phyloP scores from a whole-genome alignment of 2,888 invertebrate species.

The Stegophylla sp. region DNA sequence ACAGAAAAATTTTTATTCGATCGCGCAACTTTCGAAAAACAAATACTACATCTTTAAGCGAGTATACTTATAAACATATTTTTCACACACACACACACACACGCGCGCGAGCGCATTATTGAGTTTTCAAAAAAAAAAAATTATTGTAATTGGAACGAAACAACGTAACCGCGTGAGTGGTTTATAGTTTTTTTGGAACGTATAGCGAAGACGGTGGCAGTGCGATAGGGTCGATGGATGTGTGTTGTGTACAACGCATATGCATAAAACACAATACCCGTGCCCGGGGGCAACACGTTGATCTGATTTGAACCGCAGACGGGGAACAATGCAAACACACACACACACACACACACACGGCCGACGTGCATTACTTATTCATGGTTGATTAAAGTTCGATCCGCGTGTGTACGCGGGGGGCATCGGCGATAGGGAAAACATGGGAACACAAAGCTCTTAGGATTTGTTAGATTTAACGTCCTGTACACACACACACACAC shows the following conservation, averaged over 20 bases:
- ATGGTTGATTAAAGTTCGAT: constrained; percentile 59
- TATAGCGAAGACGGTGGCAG: neutral
- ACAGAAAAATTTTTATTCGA: constrained; percentile 71
- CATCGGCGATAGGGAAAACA: constrained; percentile 5
- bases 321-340: constrained; percentile 57
- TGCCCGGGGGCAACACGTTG: constrained; percentile 45
- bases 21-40: constrained; percentile 70
- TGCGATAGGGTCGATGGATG: constrained; percentile 3
- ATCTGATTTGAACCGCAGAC: constrained; percentile 57
- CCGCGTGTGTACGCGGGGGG: neutral
- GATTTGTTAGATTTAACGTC: constrained; percentile 40
- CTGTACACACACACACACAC: neutral
- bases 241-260: neutral
- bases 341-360: constrained; percentile 38
- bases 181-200: constrained; percentile 4
- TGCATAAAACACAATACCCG: constrained; percentile 27
- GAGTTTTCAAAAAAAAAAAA: neutral
- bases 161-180: neutral
- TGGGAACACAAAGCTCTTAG: constrained; percentile 49
- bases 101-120: neutral
- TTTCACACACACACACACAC: neutral
- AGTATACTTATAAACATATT: neutral
- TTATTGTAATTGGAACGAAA: constrained; percentile 9
- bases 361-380: constrained; percentile 51
- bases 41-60: constrained; percentile 70